Conservation (phyloP, 2,113 vertebrate genomes). For the Raphicerus campestris region DNA sequence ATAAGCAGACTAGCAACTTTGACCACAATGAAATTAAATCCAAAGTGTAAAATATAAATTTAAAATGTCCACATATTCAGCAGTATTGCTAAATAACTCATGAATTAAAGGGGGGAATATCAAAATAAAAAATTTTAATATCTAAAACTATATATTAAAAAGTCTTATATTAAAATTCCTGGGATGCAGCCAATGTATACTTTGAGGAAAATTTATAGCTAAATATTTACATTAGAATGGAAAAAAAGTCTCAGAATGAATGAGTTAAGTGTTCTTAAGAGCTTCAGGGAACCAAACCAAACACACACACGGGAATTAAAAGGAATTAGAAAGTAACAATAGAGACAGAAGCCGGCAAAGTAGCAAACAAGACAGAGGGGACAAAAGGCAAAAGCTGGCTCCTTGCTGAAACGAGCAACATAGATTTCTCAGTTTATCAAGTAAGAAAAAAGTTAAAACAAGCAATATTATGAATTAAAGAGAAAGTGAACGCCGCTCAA, state of each 20-base stretch:
- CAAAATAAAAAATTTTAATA: neutral
- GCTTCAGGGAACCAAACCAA: neutral
- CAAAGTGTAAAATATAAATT: neutral
- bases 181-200: neutral
- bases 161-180: neutral
- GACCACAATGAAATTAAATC: neutral
- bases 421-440: neutral
- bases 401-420: neutral
- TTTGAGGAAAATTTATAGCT: neutral
- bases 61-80: neutral
- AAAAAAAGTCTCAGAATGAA: neutral
- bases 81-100: neutral
- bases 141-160: neutral
- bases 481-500: neutral
- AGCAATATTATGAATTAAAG: neutral
- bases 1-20: neutral
- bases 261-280: neutral
- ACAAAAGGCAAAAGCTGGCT: neutral
- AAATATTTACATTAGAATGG: neutral
- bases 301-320: neutral
- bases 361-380: neutral
- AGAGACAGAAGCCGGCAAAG: neutral
- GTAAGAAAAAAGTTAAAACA: neutral
- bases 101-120: neutral
- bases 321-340: neutral